phyloP scores from a whole-genome alignment of 2,888 invertebrate species.

The Yponomeuta sedellus region DNA sequence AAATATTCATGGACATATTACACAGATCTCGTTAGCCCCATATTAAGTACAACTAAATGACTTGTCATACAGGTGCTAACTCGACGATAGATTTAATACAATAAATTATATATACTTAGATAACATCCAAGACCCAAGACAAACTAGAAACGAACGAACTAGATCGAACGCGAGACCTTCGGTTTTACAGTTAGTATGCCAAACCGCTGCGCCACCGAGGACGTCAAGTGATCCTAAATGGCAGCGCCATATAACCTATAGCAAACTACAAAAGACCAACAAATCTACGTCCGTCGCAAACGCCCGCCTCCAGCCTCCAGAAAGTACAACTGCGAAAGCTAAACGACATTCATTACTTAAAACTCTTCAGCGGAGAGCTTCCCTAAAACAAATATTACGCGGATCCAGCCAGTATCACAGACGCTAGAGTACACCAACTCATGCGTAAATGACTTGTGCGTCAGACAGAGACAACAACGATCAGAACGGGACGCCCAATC shows the following conservation, averaged over 20 bases:
- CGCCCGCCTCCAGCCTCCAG: not conserved
- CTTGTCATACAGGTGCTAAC: too few relatives aligned
- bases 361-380: slow-evolving; percentile 22
- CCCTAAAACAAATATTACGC: slow-evolving; percentile 30
- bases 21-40: too few relatives aligned
- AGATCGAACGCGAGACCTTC: too few relatives aligned
- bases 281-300: not conserved
- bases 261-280: not conserved
- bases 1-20: too few relatives aligned
- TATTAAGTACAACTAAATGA: too few relatives aligned
- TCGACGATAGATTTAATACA: too few relatives aligned
- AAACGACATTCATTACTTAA: slow-evolving; percentile 11
- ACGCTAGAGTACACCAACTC: slow-evolving; percentile 35
- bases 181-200: too few relatives aligned
- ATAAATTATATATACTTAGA: too few relatives aligned
- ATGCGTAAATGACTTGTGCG: slow-evolving; percentile 36
- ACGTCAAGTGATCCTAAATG: too few relatives aligned
- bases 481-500: slow-evolving; percentile 31
- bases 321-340: not conserved
- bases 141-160: too few relatives aligned
- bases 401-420: slow-evolving; percentile 33
- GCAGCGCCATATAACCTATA: not conserved
- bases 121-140: too few relatives aligned
- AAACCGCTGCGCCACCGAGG: too few relatives aligned
- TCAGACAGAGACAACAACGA: slow-evolving; percentile 29